Evolutionary conservation across 1,140 invertebrate species (phyloP).

Genomic region (Nymphalis io): DNA sequence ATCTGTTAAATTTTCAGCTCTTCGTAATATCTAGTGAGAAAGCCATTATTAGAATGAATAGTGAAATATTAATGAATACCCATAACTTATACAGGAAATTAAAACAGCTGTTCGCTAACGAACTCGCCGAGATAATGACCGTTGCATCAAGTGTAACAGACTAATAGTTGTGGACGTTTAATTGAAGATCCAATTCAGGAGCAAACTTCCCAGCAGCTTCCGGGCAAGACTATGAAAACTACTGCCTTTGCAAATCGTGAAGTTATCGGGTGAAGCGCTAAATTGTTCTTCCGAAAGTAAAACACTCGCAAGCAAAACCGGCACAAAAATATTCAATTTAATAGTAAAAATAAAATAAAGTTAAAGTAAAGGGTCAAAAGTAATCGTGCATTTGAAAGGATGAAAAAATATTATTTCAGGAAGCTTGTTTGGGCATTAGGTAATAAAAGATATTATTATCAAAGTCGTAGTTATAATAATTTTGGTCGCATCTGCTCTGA

Average conservation of each 20-base stretch:
- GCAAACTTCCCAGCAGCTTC: slow-evolving; percentile 22
- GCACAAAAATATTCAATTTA: not conserved
- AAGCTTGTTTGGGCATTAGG: slow-evolving; percentile 23
- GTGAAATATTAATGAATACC: slow-evolving; percentile 30
- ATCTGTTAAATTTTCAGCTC: not conserved
- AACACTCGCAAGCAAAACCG: not conserved
- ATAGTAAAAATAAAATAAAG: not conserved
- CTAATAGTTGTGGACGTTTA: slow-evolving; percentile 36
- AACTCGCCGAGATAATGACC: slow-evolving; percentile 35
- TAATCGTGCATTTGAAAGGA: not conserved
- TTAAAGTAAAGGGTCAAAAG: not conserved
- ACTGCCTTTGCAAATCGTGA: slow-evolving; percentile 27
- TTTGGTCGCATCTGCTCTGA: slow-evolving; percentile 45
- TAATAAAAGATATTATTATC: slow-evolving; percentile 50
- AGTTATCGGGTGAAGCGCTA: slow-evolving; percentile 16
- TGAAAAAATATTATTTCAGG: slow-evolving; percentile 8
- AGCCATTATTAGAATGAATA: not conserved
- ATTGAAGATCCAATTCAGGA: slow-evolving; percentile 37
- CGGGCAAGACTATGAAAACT: slow-evolving; percentile 35
- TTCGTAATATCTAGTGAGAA: not conserved
- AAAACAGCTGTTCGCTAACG: slow-evolving; percentile 38
- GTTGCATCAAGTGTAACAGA: slow-evolving; percentile 36
- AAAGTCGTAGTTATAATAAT: slow-evolving; percentile 44
- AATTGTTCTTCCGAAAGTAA: slow-evolving; percentile 16
- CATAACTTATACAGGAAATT: slow-evolving; percentile 36